phyloP scores from a whole-genome alignment of 1,140 invertebrate genomes.

The Drosophila insularis region DNA sequence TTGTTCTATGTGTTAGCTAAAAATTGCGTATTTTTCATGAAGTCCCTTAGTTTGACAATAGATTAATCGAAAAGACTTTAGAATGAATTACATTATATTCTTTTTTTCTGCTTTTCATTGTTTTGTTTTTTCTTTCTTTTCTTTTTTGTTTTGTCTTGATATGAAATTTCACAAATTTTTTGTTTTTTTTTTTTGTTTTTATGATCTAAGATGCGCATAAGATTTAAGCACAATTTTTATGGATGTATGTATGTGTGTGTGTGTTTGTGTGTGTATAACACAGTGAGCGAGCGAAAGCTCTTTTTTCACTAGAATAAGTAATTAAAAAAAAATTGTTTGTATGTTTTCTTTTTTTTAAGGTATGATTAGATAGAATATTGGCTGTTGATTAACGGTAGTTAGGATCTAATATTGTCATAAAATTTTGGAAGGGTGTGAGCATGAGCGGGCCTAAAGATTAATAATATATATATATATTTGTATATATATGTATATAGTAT shows the following conservation, averaged over 20 bases:
- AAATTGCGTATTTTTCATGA: constrained; percentile 43
- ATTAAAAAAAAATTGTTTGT: background rate
- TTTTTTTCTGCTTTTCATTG: constrained; percentile 7
- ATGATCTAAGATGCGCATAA: constrained; percentile 12
- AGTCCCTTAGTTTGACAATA: constrained; percentile 58
- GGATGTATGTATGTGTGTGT: constrained; percentile 15
- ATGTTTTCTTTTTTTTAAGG: background rate
- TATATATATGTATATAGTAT: constrained; percentile 4
- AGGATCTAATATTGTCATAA: constrained; percentile 79
- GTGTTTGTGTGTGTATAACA: background rate
- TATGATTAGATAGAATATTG: constrained; percentile 14
- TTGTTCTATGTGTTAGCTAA: constrained; percentile 61
- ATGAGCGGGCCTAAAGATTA: constrained; percentile 6
- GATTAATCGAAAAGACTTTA: constrained; percentile 61
- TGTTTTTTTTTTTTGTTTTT: too few species aligned
- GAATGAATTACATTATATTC: constrained; percentile 4
- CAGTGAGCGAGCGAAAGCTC: background rate
- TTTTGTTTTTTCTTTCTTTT: constrained; percentile 17
- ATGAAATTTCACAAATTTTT: constrained; percentile 71
- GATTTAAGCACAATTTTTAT: constrained; percentile 6
- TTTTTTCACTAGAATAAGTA: background rate
- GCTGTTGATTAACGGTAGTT: constrained; percentile 51
- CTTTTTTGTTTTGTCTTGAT: constrained; percentile 50
- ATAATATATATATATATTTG: background rate
- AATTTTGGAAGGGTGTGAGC: constrained; percentile 43